phyloP scores from a whole-genome alignment of 2,797 vertebrate genomes.

The Kryptolebias ocellatus region DNA sequence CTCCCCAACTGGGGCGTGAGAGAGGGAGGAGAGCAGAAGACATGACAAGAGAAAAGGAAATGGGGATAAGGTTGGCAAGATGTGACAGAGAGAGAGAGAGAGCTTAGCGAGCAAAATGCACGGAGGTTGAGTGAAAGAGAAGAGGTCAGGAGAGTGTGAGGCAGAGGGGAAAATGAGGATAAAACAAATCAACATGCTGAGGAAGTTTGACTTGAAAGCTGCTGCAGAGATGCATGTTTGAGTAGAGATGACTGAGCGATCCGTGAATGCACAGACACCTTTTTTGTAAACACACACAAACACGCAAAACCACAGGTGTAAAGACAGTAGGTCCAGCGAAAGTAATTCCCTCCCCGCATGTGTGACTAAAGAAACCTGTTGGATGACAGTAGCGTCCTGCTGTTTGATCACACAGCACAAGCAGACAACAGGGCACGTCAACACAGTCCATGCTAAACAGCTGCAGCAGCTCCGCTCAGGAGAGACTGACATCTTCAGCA shows the following conservation, averaged over 20 bases:
- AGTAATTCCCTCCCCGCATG: slow-evolving; percentile 32
- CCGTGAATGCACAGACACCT: slow-evolving; percentile 21
- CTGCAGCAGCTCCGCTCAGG: slow-evolving; percentile 56
- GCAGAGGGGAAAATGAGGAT: slow-evolving; percentile 11
- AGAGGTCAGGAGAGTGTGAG: slow-evolving; percentile 39
- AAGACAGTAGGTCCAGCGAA: slow-evolving; percentile 42
- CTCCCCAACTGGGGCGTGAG: slow-evolving; percentile 78
- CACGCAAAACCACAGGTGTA: slow-evolving; percentile 37
- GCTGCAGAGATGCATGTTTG: slow-evolving; percentile 18
- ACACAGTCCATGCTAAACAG: slow-evolving; percentile 64
- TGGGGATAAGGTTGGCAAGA: slow-evolving; percentile 59
- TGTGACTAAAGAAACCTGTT: slow-evolving; percentile 54
- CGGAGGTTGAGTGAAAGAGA: slow-evolving; percentile 30
- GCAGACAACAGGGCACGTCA: slow-evolving; percentile 43
- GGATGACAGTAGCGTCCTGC: slow-evolving; percentile 47
- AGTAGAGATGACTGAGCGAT: slow-evolving; percentile 47
- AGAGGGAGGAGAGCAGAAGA: slow-evolving; percentile 57
- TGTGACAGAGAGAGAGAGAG: slow-evolving; percentile 61
- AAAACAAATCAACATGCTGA: slow-evolving; percentile 25
- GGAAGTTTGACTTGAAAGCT: slow-evolving; percentile 10
- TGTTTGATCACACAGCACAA: slow-evolving; percentile 39
- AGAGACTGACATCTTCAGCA: slow-evolving; percentile 66
- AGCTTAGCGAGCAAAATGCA: slow-evolving; percentile 48
- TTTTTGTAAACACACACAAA: background rate
- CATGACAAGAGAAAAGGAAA: slow-evolving; percentile 47